Conservation (phyloP, 2,888 invertebrate species). For the Spodoptera picta region DNA sequence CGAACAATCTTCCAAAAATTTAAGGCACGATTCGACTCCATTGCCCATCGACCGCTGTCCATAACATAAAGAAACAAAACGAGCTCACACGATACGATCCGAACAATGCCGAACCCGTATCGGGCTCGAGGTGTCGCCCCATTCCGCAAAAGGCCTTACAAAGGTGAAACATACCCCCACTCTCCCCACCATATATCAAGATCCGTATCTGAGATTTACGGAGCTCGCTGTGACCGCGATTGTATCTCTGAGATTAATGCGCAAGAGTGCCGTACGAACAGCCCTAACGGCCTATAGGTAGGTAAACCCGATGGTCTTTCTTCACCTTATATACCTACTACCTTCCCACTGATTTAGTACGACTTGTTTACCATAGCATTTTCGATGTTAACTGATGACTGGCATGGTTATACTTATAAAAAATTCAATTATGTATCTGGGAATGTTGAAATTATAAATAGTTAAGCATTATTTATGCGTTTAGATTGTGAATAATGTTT, state of each 20-base stretch:
- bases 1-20: conserved; percentile 17
- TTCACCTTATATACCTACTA: conserved; percentile 65
- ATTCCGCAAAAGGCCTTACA: conserved; percentile 60
- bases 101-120: conserved; percentile 63
- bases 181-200: conserved; percentile 74
- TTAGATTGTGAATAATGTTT: conserved; percentile 23
- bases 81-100: conserved; percentile 57
- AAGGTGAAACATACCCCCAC: conserved; percentile 63
- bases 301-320: conserved; percentile 66
- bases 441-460: conserved; percentile 30
- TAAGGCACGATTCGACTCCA: conserved; percentile 30
- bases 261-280: conserved; percentile 70
- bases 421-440: conserved; percentile 18
- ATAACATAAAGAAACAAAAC: conserved; percentile 52
- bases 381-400: conserved; percentile 56
- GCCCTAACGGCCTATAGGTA: conserved; percentile 71
- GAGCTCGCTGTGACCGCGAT: conserved; percentile 74
- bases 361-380: conserved; percentile 50
- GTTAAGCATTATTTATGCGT: conserved; percentile 20
- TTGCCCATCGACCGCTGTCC: conserved; percentile 23
- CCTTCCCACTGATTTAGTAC: conserved; percentile 48
- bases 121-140: conserved; percentile 58
- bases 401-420: conserved; percentile 42
- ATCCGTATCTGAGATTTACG: conserved; percentile 84
- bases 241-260: conserved; percentile 85